Evolutionary conservation across 2,888 invertebrate species (phyloP), one percentile per base, ranked within the genome.

Genomic region (Volucella inanis): DNA sequence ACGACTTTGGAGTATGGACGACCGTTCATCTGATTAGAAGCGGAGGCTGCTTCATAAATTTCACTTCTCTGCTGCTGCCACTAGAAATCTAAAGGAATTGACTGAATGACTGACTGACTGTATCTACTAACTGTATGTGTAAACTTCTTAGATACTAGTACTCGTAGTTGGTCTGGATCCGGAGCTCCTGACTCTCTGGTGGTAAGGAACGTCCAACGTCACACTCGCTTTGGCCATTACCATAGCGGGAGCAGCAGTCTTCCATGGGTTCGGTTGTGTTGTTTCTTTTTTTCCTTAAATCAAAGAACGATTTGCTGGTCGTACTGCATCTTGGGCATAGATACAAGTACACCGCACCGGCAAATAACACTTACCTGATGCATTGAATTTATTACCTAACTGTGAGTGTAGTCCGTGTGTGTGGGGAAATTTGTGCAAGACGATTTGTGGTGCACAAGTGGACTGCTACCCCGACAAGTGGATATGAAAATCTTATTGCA

Each of bases 31-130:
- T 85, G 85, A 85, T 85, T 85, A 85, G 81, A 76, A 85, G 85
- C 64, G 81, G 81, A 85, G 81, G 85, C 85, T 85, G 85, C 85
- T 85, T 81, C 85, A 85, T 85, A 85, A 85, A 85, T 85, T 85
- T 81, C 76, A 85, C 77, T 85, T 85, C 76, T 76, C 15, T 64
- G 43, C 71, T 39, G 65, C 64, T 62, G 61, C 72, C 67, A 55
- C 72, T 59, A 50, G 52, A 74, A 82, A 72, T 83, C 57, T 62
- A 12, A 41, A 52, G 31, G 54, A 80, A 79, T 71, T 80, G 75
- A 80, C 79, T 80, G 80, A 84, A 75, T 84, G 84, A 85, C 85
- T 76, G 72, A 74, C 10, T 75, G 74, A 72, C 64, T 70, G 50
- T 31, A 31, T 31, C 31, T 31, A 31, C 31, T 31, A 31, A 71